A percentile compares a stretch with the other conserved stretches of the same genome.
These are phyloP conservation scores for Drosophila merina DNA, from an alignment of 2,888 invertebrate genomes.

Conservation along the genomic window DNA sequence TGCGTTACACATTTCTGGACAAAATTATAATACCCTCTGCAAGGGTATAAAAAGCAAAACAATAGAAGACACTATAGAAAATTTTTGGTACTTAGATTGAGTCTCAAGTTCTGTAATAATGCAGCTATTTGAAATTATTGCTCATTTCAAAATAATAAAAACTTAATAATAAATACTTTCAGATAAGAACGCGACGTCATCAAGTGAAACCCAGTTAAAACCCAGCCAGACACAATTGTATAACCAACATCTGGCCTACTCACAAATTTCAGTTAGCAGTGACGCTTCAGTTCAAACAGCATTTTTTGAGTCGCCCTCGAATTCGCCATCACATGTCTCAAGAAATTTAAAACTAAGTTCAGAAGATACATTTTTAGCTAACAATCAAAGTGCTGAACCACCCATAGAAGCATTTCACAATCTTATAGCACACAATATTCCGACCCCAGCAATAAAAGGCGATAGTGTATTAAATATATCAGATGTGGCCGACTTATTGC, in stretches of 20 bases:
- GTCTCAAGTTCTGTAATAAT: too few species aligned
- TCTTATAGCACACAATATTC: constrained; percentile 47
- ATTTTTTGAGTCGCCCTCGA: constrained; percentile 79
- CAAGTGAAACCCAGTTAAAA: background rate
- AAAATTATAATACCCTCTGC: too few species aligned
- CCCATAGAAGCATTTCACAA: constrained; percentile 57
- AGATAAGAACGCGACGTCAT: background rate
- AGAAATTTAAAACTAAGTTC: constrained; percentile 5
- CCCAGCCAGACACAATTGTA: constrained; percentile 62
- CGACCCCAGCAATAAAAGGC: constrained; percentile 78
- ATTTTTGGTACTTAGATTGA: too few species aligned
- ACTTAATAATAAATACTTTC: background rate
- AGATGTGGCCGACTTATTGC: constrained; percentile 93
- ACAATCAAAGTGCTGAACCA: constrained; percentile 54
- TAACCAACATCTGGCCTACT: constrained; percentile 82
- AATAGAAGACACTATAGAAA: background rate
- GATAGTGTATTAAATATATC: constrained; percentile 82
- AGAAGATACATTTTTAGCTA: background rate
- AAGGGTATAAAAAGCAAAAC: background rate
- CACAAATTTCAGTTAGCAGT: constrained; percentile 83
- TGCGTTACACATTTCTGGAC: too few species aligned
- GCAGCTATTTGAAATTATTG: background rate
- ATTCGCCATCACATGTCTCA: constrained; percentile 65
- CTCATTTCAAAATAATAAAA: background rate
- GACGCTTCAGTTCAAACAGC: constrained; percentile 83